Evolutionary conservation across 2,797 vertebrate genomes (phyloP).

Genomic region (Danio choprae): DNA sequence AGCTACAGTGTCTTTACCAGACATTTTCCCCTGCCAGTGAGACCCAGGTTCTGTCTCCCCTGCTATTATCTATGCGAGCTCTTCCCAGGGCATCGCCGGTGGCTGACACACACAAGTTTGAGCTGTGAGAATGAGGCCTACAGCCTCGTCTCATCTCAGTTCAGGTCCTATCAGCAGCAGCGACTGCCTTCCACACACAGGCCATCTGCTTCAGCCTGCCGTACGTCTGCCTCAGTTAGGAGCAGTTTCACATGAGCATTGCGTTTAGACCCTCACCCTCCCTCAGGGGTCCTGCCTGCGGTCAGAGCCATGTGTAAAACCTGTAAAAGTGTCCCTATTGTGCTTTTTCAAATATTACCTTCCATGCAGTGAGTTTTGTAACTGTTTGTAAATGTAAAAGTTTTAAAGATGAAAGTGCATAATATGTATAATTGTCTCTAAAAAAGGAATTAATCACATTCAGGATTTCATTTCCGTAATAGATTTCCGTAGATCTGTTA

Average conservation of each 20-base stretch:
- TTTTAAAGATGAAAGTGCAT: too few relatives aligned
- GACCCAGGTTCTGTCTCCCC: conserved; percentile 11
- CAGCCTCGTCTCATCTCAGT: conserved; percentile 18
- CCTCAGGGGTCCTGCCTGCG: conserved; percentile 18
- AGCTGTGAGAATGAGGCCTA: not conserved
- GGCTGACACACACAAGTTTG: conserved; percentile 27
- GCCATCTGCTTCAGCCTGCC: conserved; percentile 18
- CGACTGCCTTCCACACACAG: not conserved
- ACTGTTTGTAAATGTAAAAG: too few relatives aligned
- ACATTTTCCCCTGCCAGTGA: conserved; percentile 4
- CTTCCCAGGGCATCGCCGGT: conserved; percentile 48
- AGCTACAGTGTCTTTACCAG: not conserved
- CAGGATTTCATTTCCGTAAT: too few relatives aligned
- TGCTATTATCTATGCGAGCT: conserved; percentile 15
- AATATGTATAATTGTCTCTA: too few relatives aligned
- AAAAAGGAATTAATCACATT: too few relatives aligned
- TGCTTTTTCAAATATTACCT: too few relatives aligned
- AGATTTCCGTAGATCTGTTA: too few relatives aligned
- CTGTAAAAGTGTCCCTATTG: conserved; percentile 17
- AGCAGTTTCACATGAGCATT: not conserved
- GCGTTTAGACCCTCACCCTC: not conserved
- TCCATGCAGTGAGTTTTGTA: too few relatives aligned
- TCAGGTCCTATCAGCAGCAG: conserved; percentile 16
- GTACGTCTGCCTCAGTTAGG: conserved; percentile 24
- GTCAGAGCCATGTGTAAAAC: conserved; percentile 6